Evolutionary conservation across 2,888 invertebrate species (phyloP), one percentile per base, ranked within the genome.

Genomic region (Drosophila imparisetae): DNA sequence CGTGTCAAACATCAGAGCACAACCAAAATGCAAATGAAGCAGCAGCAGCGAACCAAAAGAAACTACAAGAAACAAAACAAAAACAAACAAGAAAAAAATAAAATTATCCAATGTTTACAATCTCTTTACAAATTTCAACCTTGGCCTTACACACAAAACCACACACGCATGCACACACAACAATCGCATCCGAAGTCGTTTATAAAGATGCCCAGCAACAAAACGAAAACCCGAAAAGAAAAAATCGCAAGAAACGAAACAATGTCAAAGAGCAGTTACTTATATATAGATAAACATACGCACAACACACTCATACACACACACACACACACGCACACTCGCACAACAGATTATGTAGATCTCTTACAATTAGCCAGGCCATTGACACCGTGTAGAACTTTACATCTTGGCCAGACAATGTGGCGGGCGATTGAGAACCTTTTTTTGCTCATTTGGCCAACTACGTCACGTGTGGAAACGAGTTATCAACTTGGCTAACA

Each of bases 71-170:
- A n/a, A 29, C n/a, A 40, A 8, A 18, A 38, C n/a, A 54, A 24
- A 27, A 38, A 7, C 2, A 13, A 34, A 30, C 29, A 27, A 53
- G 34, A 53, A 54, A 53, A 70, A 81, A 71, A 71, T 76, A 66
- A 73, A 79, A 82, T 75, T 76, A 88, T 83, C 84, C 86, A 83
- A 83, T 81, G 84, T 80, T 86, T 89, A 86, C 86, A 86, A 86
- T 86, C 86, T 81, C 86, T 86, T 86, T 89, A 86, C 86, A 89
- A 86, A 89, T 89, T 89, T 86, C 53, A 63, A 80, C 86, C 86
- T 89, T 86, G 89, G 86, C 86, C 86, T 86, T 86, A 86, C 87
- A 88, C 81, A 73, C 69, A 55, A 59, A 62, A 53, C 32, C 34
- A 69, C 27, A 52, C 42, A 65, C 48, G 48, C 50, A 49, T 30